Base-by-base conservation (phyloP, 2,888 invertebrate species). In the Drosophila buzzatii region DNA sequence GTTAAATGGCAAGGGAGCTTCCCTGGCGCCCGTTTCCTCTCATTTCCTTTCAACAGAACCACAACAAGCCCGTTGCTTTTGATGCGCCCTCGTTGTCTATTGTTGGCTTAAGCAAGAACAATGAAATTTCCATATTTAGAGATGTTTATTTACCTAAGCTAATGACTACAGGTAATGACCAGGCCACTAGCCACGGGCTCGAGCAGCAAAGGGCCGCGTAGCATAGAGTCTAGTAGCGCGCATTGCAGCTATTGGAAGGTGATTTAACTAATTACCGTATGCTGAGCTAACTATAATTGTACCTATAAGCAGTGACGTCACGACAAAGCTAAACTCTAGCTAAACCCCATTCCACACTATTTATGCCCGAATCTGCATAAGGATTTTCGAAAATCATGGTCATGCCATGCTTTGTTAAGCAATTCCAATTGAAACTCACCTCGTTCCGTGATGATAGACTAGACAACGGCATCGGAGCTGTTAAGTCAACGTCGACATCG, bases 401-500 rank as follows among this genome's bases (percentile, higher is more conserved):
- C 18, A 12, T 37, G 33, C 9, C 31, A 20, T 35, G 39, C 10
- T 6, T 35, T 37, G 23, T 45, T 14, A 20, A 51, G 31, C n/a
- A 57, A 16, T 42, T 39, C 23, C 45, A 57, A 60, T 65, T 47
- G 33, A 59, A 69, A 85, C 87, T 91, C 88, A 93, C 93, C 91
- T 93, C 93, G 68, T 91, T 92, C 58, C 93, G 81, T 8, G 92
- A 90, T 23, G 92, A 90, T 39, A 92, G 81, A 66, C 91, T 92
- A 51, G 94, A 94, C 49, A 94, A 93, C 53, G 95, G 95, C 67
- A 95, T 93, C 55, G 95, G 94, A 39, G 95, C 94, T 64, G 95
- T 95, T 71, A 96, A 93, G 91, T 95, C 96, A 77, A 96, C 95
- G 91, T 96, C 96, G 31, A 95, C 96, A 91, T 96, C 96, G 72